Evolutionary conservation across 2,797 vertebrate species (phyloP).

Genomic region (Pempheris klunzingeri): DNA sequence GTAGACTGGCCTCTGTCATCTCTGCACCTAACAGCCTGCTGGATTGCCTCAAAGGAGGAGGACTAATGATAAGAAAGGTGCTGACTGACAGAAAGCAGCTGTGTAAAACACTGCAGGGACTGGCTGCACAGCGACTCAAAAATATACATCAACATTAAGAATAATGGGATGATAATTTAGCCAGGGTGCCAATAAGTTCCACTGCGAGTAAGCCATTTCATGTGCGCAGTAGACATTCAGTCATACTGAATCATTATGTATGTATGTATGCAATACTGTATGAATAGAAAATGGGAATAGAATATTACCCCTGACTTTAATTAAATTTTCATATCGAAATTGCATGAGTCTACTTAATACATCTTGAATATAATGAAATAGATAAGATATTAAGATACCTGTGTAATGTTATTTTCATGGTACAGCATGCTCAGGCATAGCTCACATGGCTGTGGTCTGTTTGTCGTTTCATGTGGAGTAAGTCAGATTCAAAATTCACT

Average conservation of each 20-base stretch:
- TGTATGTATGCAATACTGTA: conserved; percentile 30
- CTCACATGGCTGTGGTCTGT: background rate
- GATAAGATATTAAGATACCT: conserved; percentile 17
- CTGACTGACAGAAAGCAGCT: conserved; percentile 35
- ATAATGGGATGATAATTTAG: conserved; percentile 49
- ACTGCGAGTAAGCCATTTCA: conserved; percentile 42
- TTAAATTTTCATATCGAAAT: conserved; percentile 52
- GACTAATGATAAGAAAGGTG: conserved; percentile 49
- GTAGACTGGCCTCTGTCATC: conserved; percentile 42
- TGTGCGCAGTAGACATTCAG: conserved; percentile 41
- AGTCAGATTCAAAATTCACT: conserved; percentile 52
- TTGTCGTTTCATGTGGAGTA: conserved; percentile 25
- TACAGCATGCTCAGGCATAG: conserved; percentile 19
- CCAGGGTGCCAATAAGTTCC: conserved; percentile 24
- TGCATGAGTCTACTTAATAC: conserved; percentile 42
- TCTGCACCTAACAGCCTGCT: conserved; percentile 37
- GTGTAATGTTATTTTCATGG: background rate
- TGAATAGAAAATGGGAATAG: conserved; percentile 39
- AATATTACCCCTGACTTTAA: conserved; percentile 55
- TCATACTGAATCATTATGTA: conserved; percentile 46
- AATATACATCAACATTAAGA: conserved; percentile 45
- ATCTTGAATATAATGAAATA: conserved; percentile 46
- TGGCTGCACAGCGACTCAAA: conserved; percentile 26
- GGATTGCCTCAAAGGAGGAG: conserved; percentile 39
- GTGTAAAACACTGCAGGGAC: conserved; percentile 28